These are phyloP conservation scores for Halcyon badia DNA, from an alignment of 2,797 vertebrate species.

Conservation along the genomic window DNA sequence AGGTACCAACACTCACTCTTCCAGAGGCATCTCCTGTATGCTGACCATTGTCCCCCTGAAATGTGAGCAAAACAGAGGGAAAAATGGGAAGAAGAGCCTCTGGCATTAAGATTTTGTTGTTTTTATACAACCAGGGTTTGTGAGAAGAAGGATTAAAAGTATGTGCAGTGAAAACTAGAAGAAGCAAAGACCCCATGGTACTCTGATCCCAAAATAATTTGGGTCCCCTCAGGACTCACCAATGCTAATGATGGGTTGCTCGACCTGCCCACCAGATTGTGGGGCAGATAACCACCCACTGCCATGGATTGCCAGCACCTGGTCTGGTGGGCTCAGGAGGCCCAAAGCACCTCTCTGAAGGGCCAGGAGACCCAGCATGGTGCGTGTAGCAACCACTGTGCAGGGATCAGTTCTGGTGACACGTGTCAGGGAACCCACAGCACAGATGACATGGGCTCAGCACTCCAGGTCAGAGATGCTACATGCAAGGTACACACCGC, in stretches of 20 bases:
- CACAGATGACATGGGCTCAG: fast-evolving
- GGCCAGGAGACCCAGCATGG: not conserved
- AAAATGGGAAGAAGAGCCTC: not conserved
- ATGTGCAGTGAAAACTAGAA: not conserved
- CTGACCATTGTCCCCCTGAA: not conserved
- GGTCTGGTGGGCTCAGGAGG: not conserved
- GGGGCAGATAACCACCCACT: not conserved
- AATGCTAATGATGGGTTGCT: fast-evolving
- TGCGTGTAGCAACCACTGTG: not conserved
- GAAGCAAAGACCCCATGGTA: not conserved
- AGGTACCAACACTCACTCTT: not conserved
- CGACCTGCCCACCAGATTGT: not conserved
- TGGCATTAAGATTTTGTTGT: not conserved
- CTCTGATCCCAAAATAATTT: not conserved
- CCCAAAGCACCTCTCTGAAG: not conserved
- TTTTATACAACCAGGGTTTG: not conserved
- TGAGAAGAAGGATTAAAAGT: not conserved
- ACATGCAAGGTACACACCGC: fast-evolving
- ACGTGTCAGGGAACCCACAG: fast-evolving
- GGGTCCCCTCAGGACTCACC: not conserved
- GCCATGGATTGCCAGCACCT: not conserved
- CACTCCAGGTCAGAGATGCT: not conserved
- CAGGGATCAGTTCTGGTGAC: not conserved
- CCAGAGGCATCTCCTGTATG: not conserved
- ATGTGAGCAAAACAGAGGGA: not conserved